Evolutionary conservation across 1,140 invertebrate species (phyloP).

Genomic region (Leptinotarsa undecemlineata): DNA sequence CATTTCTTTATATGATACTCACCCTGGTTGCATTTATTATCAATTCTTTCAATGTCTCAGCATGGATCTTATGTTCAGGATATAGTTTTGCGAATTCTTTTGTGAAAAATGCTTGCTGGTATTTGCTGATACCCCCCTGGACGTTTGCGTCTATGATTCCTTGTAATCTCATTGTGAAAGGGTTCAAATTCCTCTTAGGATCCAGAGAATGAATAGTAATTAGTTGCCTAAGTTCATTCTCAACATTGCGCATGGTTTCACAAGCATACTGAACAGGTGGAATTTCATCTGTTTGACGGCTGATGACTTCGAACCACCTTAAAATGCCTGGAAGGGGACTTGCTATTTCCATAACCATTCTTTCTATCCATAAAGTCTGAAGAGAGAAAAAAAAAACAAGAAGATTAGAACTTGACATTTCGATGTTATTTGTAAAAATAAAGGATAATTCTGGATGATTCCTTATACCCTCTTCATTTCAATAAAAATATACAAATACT

Average conservation of each 20-base stretch:
- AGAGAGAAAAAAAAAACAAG: conserved; percentile 27
- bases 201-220: conserved; percentile 79
- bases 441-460: too few species aligned
- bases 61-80: conserved; percentile 74
- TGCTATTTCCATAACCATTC: conserved; percentile 84
- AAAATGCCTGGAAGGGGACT: conserved; percentile 89
- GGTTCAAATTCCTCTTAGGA: conserved; percentile 81
- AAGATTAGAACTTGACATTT: neutral
- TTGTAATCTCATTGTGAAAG: conserved; percentile 88
- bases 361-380: conserved; percentile 92
- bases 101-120: conserved; percentile 90
- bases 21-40: conserved; percentile 75
- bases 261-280: conserved; percentile 92
- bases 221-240: conserved; percentile 78
- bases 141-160: conserved; percentile 95
- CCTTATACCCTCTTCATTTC: too few species aligned
- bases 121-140: conserved; percentile 94
- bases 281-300: conserved; percentile 77
- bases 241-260: conserved; percentile 88
- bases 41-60: conserved; percentile 72
- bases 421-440: too few species aligned
- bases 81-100: conserved; percentile 77
- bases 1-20: conserved; percentile 14
- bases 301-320: conserved; percentile 90
- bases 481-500: too few species aligned